phyloP scores from a whole-genome alignment of 2,797 vertebrate genomes.

The Notoglanidium macrostoma region DNA sequence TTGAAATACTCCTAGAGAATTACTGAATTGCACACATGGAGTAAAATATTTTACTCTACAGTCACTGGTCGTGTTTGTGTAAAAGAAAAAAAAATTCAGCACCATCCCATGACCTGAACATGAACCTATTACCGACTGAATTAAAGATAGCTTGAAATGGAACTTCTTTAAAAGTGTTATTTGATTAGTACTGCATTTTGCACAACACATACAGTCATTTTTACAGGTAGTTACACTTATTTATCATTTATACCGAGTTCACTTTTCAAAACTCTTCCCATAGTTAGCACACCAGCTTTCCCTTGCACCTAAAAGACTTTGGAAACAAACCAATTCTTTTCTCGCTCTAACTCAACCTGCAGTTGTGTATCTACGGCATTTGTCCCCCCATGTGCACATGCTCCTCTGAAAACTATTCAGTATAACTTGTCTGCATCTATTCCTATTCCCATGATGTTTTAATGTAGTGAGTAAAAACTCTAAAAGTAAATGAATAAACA shows the following conservation, averaged over 20 bases:
- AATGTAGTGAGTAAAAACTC: neutral
- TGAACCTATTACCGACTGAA: neutral
- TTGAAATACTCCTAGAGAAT: neutral
- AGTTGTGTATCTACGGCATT: neutral
- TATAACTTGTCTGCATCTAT: neutral
- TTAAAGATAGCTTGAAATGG: neutral
- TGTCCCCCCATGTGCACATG: no score
- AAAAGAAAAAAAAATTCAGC: neutral
- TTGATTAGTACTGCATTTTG: neutral
- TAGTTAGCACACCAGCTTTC: neutral
- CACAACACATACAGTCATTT: neutral
- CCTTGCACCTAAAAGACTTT: neutral
- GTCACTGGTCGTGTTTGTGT: neutral
- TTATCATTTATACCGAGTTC: neutral
- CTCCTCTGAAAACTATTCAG: neutral
- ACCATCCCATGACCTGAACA: neutral
- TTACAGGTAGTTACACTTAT: neutral
- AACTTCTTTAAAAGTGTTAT: neutral
- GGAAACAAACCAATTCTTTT: neutral
- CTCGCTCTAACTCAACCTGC: neutral
- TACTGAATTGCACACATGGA: neutral
- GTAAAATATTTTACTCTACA: neutral
- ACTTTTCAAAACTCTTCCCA: neutral
- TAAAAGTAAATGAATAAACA: no score
- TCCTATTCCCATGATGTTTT: neutral